Percentiles rank a stretch among this genome's conserved stretches.
Conservation (phyloP, 1,140 invertebrate species). For the Lysiphlebus fabarum region DNA sequence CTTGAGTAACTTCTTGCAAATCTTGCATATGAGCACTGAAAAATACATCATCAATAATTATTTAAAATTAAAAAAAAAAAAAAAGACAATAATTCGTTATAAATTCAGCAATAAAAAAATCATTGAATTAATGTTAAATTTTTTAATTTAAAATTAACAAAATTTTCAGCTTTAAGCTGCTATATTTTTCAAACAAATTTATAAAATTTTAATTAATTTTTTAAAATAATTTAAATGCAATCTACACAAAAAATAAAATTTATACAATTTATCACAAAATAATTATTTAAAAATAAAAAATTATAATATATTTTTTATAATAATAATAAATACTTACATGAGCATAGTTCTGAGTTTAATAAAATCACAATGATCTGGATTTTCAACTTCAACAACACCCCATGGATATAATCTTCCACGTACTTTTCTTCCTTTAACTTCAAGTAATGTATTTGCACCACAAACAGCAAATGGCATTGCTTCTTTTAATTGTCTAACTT, state of each 20-base stretch:
- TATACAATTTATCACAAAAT: too few relatives aligned
- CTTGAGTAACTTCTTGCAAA: slow-evolving; percentile 90
- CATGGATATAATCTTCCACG: slow-evolving; percentile 94
- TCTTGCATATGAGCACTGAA: slow-evolving; percentile 93
- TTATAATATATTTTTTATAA: too few relatives aligned
- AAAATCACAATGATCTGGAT: slow-evolving; percentile 98
- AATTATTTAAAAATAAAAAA: slow-evolving; percentile 10
- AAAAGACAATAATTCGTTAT: too few relatives aligned
- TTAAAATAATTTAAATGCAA: too few relatives aligned
- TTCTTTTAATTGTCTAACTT: slow-evolving; percentile 87
- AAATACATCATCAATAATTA: slow-evolving; percentile 24
- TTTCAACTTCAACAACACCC: slow-evolving; percentile 99
- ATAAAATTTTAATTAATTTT: too few relatives aligned
- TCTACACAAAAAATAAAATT: too few relatives aligned
- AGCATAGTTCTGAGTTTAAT: slow-evolving; percentile 96
- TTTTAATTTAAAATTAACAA: too few relatives aligned
- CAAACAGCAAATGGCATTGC: slow-evolving; percentile 99
- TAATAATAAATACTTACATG: slow-evolving; percentile 62
- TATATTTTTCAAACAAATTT: too few relatives aligned
- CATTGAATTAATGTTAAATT: too few relatives aligned
- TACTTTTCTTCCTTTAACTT: slow-evolving; percentile 85
- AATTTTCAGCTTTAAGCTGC: too few relatives aligned
- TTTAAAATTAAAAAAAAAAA: slow-evolving; percentile 9
- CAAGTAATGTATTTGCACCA: slow-evolving; percentile 88
- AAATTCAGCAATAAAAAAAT: too few relatives aligned